These are phyloP conservation scores for Caenorhabditis japonica DNA, from an alignment of 2,888 invertebrate species.

Conservation along the genomic window DNA sequence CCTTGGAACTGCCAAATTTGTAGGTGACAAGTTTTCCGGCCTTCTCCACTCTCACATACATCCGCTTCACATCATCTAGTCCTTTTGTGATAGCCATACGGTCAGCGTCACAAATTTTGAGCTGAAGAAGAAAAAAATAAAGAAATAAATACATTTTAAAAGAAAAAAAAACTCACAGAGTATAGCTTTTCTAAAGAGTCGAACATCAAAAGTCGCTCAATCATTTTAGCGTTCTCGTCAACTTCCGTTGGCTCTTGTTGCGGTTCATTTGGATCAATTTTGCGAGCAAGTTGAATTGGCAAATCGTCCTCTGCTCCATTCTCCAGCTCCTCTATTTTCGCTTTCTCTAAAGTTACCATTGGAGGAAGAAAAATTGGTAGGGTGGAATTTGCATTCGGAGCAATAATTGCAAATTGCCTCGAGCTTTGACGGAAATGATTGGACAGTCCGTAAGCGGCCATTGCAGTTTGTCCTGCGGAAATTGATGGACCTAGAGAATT, in stretches of 20 bases:
- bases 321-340: not conserved
- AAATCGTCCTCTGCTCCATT: not conserved
- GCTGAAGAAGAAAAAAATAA: constrained; percentile 20
- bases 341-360: not conserved
- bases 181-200: not conserved
- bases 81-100: not conserved
- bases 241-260: not conserved
- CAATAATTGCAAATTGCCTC: constrained; percentile 16
- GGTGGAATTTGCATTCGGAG: not conserved
- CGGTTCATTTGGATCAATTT: not conserved
- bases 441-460: constrained; percentile 3
- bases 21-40: constrained; percentile 29
- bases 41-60: constrained; percentile 28
- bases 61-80: constrained; percentile 12
- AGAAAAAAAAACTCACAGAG: not conserved
- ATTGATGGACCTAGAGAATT: constrained; percentile 13
- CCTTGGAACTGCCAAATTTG: constrained; percentile 10
- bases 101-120: not conserved
- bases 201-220: constrained; percentile 19
- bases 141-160: too few relatives aligned
- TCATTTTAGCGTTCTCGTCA: constrained; percentile 16
- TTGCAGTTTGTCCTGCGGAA: constrained; percentile 12
- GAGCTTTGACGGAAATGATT: not conserved
- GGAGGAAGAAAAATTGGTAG: constrained; percentile 22
- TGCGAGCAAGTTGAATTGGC: not conserved